These are phyloP conservation scores for Dendrolimus houi DNA, from an alignment of 2,888 invertebrate genomes.

Conservation along the genomic window DNA sequence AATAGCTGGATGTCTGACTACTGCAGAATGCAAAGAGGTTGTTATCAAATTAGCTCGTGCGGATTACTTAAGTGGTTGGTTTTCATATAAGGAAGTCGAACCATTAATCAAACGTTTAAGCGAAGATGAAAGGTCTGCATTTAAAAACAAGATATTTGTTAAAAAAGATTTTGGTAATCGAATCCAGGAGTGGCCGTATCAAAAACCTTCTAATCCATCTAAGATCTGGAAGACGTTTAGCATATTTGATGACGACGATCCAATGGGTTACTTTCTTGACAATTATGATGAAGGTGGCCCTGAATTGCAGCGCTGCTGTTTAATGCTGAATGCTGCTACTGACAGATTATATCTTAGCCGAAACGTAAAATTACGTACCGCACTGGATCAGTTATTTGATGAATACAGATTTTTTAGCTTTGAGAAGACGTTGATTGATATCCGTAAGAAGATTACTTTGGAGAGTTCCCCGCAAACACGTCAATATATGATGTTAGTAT, in stretches of 20 bases:
- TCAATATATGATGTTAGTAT: constrained; percentile 43
- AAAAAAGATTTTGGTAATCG: constrained; percentile 17
- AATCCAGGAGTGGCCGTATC: constrained; percentile 25
- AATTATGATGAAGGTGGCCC: not conserved
- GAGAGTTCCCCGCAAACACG: constrained; percentile 33
- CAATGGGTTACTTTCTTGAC: too few species aligned
- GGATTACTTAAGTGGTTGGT: constrained; percentile 30
- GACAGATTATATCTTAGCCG: not conserved
- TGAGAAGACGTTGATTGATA: constrained; percentile 32
- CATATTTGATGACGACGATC: constrained; percentile 15
- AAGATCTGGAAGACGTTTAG: constrained; percentile 2
- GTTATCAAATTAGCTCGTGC: constrained; percentile 33
- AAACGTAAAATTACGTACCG: constrained; percentile 12
- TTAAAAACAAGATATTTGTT: constrained; percentile 4
- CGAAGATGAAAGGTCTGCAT: not conserved
- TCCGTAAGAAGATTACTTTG: constrained; percentile 26
- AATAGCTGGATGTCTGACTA: constrained; percentile 27
- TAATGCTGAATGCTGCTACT: not conserved
- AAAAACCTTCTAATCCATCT: constrained; percentile 13
- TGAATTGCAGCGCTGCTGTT: too few species aligned
- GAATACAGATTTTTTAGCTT: constrained; percentile 42
- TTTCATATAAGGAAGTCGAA: constrained; percentile 37
- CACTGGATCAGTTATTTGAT: constrained; percentile 37
- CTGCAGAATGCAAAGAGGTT: constrained; percentile 34
- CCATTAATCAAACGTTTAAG: not conserved